Percentiles rank a stretch among this genome's conserved stretches.
Evolutionary conservation across 2,797 vertebrate genomes (phyloP).

Genomic region (Cryptoblepharus egeriae): DNA sequence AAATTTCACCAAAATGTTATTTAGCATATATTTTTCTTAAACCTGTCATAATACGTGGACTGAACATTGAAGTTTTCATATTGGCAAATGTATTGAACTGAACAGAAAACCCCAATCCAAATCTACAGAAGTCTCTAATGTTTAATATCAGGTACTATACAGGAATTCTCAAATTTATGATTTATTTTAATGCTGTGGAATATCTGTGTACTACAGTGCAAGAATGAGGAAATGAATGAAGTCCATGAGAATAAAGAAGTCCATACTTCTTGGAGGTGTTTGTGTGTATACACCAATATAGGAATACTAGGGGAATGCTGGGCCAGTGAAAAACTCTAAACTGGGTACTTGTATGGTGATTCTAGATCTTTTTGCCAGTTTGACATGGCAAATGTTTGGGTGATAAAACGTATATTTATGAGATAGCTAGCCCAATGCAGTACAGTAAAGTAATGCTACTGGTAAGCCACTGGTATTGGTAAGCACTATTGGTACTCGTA

Average conservation of each 20-base stretch:
- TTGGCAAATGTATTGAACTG: neutral
- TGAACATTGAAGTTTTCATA: too few relatives aligned
- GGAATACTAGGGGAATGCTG: neutral
- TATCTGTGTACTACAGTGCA: too few relatives aligned
- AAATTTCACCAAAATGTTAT: neutral
- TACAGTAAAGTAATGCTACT: too few relatives aligned
- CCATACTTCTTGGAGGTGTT: neutral
- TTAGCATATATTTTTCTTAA: too few relatives aligned
- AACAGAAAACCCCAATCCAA: neutral
- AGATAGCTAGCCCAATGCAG: neutral
- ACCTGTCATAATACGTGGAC: too few relatives aligned
- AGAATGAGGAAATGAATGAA: too few relatives aligned
- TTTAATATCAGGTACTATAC: neutral
- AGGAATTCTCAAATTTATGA: neutral
- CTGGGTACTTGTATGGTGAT: neutral
- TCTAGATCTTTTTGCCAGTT: constrained; percentile 2
- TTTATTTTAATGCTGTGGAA: neutral
- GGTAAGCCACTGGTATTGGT: neutral
- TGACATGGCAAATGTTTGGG: neutral
- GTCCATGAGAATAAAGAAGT: neutral
- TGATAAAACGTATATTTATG: too few relatives aligned
- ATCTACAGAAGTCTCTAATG: neutral
- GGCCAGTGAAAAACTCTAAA: neutral
- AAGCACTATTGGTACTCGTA: neutral
- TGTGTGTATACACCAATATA: neutral